These are phyloP conservation scores for Drosophila paramelanica DNA, from an alignment of 2,888 invertebrate genomes.

Conservation along the genomic window DNA sequence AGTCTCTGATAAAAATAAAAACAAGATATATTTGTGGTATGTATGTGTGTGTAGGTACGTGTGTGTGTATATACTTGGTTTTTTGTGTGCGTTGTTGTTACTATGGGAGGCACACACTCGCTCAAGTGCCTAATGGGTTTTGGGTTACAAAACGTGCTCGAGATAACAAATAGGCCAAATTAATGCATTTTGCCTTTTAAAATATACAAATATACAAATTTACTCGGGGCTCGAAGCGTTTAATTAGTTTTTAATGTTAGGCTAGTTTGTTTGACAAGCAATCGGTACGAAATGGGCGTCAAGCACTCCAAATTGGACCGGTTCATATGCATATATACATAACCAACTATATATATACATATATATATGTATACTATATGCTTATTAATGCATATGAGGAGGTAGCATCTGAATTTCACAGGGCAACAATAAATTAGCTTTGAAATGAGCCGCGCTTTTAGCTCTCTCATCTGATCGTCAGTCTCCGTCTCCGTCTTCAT, in stretches of 20 bases:
- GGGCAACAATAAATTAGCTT: conserved; percentile 54
- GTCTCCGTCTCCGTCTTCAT: background rate
- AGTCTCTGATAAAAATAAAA: conserved; percentile 66
- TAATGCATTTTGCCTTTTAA: conserved; percentile 67
- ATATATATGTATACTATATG: conserved; percentile 7
- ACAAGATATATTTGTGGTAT: conserved; percentile 10
- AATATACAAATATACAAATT: conserved; percentile 41
- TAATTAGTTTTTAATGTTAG: conserved; percentile 77
- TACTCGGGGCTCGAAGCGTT: conserved; percentile 51
- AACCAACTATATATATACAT: background rate
- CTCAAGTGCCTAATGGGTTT: conserved; percentile 80
- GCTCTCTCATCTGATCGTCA: background rate
- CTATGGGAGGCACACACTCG: conserved; percentile 9
- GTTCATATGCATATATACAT: conserved; percentile 38
- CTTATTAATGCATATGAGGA: conserved; percentile 34
- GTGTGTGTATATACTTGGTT: background rate
- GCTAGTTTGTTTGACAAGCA: conserved; percentile 79
- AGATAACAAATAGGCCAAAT: conserved; percentile 74
- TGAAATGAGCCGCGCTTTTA: conserved; percentile 39
- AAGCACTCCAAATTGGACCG: conserved; percentile 50
- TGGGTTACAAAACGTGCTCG: conserved; percentile 72
- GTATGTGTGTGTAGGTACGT: background rate
- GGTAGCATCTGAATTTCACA: conserved; percentile 33
- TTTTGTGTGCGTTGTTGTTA: background rate
- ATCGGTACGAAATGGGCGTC: conserved; percentile 68